Evolutionary conservation across 2,888 invertebrate genomes (phyloP).

Genomic region (Oasisia sp.): DNA sequence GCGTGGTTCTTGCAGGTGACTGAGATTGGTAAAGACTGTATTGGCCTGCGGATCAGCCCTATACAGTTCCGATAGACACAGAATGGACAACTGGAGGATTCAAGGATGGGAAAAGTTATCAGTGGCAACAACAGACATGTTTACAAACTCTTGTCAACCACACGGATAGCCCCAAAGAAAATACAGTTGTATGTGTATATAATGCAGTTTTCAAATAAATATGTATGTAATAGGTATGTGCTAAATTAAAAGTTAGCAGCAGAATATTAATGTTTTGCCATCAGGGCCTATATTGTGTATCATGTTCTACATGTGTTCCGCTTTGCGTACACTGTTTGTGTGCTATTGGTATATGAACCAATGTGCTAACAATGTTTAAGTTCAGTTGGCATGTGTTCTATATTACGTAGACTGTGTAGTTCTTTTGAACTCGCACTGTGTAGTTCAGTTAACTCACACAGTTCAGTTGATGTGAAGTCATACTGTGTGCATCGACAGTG

Average conservation of each 20-base stretch:
- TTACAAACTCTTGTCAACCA: neutral
- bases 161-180: neutral
- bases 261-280: neutral
- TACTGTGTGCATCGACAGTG: neutral
- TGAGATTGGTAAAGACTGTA: conserved; percentile 89
- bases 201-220: neutral
- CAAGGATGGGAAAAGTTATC: neutral
- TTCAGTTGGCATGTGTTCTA: neutral
- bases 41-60: conserved; percentile 87
- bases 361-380: neutral
- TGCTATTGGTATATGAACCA: neutral
- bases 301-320: neutral
- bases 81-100: neutral
- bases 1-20: conserved; percentile 68
- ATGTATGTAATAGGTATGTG: neutral
- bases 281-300: neutral
- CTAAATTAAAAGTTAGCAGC: neutral
- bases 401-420: neutral
- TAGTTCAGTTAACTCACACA: neutral
- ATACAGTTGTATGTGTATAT: neutral
- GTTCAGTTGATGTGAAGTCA: neutral
- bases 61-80: conserved; percentile 68
- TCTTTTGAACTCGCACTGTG: neutral
- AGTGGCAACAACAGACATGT: neutral
- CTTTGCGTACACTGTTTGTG: neutral